These are phyloP conservation scores for Tryphoninae sp. DNA, from an alignment of 2,888 invertebrate genomes.

Conservation along the genomic window DNA sequence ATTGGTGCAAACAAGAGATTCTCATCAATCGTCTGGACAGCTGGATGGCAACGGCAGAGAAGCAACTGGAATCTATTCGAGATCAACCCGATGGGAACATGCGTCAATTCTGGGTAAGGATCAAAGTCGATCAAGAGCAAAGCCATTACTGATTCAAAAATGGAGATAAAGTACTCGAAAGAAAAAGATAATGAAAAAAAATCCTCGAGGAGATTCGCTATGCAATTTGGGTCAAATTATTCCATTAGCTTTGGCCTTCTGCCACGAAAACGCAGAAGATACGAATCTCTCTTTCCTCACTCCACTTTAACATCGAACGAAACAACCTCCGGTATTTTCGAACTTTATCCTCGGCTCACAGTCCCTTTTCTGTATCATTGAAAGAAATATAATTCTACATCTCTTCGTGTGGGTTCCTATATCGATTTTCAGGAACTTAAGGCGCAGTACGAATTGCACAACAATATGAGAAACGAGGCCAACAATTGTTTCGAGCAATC, in stretches of 20 bases:
- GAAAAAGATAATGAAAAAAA: slow-evolving; percentile 34
- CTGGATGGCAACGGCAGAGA: slow-evolving; percentile 90
- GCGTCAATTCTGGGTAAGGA: slow-evolving; percentile 89
- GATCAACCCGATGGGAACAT: slow-evolving; percentile 87
- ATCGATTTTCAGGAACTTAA: slow-evolving; percentile 86
- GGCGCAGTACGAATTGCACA: slow-evolving; percentile 93
- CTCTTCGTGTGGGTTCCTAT: slow-evolving; percentile 17
- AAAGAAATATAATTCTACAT: slow-evolving; percentile 2
- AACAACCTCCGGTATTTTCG: slow-evolving; percentile 48
- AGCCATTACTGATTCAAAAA: neutral
- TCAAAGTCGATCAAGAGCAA: neutral
- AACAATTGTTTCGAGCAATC: slow-evolving; percentile 89
- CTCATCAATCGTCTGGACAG: slow-evolving; percentile 88
- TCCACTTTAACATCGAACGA: slow-evolving; percentile 31
- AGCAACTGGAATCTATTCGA: slow-evolving; percentile 86
- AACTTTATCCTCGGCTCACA: slow-evolving; percentile 45
- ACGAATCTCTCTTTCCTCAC: slow-evolving; percentile 52
- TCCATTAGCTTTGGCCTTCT: slow-evolving; percentile 64
- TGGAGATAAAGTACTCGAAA: neutral
- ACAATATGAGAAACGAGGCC: slow-evolving; percentile 88
- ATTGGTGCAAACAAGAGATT: slow-evolving; percentile 89
- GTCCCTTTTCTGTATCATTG: slow-evolving; percentile 15
- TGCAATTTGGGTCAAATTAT: slow-evolving; percentile 63
- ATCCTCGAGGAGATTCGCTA: slow-evolving; percentile 35
- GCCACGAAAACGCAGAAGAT: slow-evolving; percentile 56